Base-by-base conservation (phyloP, 1,140 invertebrate species). In the Nebria ingens region DNA sequence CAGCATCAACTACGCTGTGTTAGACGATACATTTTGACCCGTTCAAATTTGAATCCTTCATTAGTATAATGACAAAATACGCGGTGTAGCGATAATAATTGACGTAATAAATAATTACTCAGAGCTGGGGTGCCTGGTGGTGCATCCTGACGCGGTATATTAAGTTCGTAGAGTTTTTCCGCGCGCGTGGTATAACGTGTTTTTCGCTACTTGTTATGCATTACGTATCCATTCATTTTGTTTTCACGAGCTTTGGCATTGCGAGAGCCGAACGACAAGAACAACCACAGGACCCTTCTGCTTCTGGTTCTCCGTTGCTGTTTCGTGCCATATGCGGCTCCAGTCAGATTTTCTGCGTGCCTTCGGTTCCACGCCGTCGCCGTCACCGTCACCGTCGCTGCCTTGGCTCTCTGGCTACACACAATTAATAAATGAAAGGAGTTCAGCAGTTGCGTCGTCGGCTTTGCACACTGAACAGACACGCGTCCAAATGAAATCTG, bases 181-280 rank as follows among this genome's bases (percentile, higher is more conserved):
- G 17, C 17, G 40, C 40, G 6, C 40, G 15, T 45, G 6, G 40
- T 12, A n/a, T n/a, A 45, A 45, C 40, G 40, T 45, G 40, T 45
- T 45, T 45, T 45, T 45, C 40, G 40, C 40, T 45, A 45, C 40
- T 45, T 45, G 40, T 45, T 45, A 45, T 45, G 40, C 40, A 45
- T 45, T 45, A 45, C 40, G 40, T 45, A 45, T 45, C 40, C 40
- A 45, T 45, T 45, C 40, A 45, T 45, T 45, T 45, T 45, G 40
- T 45, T 45, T 45, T 45, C 40, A 45, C 40, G 40, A 45, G 40
- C 9, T 4, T 17, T 17, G 17, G 4, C 40, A 34, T 34, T 17
- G 40, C 40, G 40, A 45, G 17, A 45, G 17, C 9, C 40, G 40
- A 45, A n/a, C n/a, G n/a, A n/a, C n/a, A n/a, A n/a, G n/a, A n/a